phyloP scores from a whole-genome alignment of 2,888 invertebrate species.

The Agonopterix subpropinquella region DNA sequence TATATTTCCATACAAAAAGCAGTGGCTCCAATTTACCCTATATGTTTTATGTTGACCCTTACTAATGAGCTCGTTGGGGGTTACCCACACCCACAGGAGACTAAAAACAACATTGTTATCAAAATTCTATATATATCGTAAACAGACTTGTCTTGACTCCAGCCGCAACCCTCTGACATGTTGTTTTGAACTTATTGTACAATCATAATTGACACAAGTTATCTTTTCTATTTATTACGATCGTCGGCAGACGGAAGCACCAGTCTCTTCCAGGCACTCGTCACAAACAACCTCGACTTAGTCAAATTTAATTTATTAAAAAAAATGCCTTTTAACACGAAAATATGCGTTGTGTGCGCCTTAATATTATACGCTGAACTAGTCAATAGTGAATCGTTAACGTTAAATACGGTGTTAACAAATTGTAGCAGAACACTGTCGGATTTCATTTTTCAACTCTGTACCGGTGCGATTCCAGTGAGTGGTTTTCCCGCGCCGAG shows the following conservation, averaged over 20 bases:
- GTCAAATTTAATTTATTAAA: conserved; percentile 2
- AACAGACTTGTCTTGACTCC: conserved; percentile 49
- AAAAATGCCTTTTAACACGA: conserved; percentile 35
- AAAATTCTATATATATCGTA: conserved; percentile 52
- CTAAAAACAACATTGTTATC: no score
- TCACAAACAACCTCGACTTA: conserved; percentile 27
- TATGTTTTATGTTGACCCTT: no score
- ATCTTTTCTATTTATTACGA: conserved; percentile 62
- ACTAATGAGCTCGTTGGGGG: no score
- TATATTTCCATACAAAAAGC: no score
- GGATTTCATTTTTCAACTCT: conserved; percentile 38
- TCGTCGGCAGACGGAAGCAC: conserved; percentile 57
- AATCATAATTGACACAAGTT: conserved; percentile 65
- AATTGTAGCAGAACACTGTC: conserved; percentile 47
- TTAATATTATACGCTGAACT: conserved; percentile 32
- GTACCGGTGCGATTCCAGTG: conserved; percentile 33
- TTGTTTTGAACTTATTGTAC: conserved; percentile 68
- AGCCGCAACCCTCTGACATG: conserved; percentile 54
- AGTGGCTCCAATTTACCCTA: no score
- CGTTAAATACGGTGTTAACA: conserved; percentile 33
- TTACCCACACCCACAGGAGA: no score
- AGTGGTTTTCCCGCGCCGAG: conserved; percentile 22
- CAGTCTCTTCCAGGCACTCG: conserved; percentile 37
- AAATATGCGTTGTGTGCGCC: conserved; percentile 27
- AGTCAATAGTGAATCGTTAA: conserved; percentile 33